Base-by-base conservation (phyloP, 1,140 invertebrate species). In the Diachasmimorpha longicaudata region DNA sequence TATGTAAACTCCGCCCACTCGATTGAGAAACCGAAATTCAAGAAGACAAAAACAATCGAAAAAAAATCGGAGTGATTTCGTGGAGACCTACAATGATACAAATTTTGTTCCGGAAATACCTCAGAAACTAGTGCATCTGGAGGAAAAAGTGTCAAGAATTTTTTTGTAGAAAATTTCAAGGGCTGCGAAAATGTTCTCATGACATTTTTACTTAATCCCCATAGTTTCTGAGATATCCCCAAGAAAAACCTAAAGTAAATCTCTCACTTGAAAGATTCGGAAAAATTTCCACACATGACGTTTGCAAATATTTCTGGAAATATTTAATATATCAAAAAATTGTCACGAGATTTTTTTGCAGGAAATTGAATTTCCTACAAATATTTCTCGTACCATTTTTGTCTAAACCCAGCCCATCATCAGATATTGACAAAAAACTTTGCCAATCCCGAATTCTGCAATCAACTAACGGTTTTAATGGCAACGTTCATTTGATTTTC, bases 401-500 rank as follows among this genome's bases (percentile, higher is more conserved):
- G 14, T 6, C 13, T 16, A 52, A 16, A 52, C 16, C 48, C 14
- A n/a, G 19, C 19, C 14, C 16, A 19, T 52, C 2, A 19, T 4
- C n/a, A n/a, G 48, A 52, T 52, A 52, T 52, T 52, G 11, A n/a
- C 14, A 8, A 16, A 8, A 16, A 16, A 52, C 6, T 52, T 10
- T 10, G 1, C 11, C 2, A 13, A 13, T 42, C 39, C 13, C 9
- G 39, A 10, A 10, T 13, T 0, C 39, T 4, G 3, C 13, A 9
- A 42, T 42, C 11, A 10, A 55, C 19, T 55, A 19, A 10, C 19
- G 19, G 19, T 8, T 55, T 13, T 19, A 55, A 19, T 55, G 0
- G n/a, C n/a, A 2, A n/a, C 6, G 14, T 55, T 55, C 0, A 16
- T 55, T 75, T 75, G 73, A 75, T 75, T 69, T 36, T 25, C 21